Evolutionary conservation across 2,888 invertebrate species (phyloP).

Genomic region (Uloborus plumipes): DNA sequence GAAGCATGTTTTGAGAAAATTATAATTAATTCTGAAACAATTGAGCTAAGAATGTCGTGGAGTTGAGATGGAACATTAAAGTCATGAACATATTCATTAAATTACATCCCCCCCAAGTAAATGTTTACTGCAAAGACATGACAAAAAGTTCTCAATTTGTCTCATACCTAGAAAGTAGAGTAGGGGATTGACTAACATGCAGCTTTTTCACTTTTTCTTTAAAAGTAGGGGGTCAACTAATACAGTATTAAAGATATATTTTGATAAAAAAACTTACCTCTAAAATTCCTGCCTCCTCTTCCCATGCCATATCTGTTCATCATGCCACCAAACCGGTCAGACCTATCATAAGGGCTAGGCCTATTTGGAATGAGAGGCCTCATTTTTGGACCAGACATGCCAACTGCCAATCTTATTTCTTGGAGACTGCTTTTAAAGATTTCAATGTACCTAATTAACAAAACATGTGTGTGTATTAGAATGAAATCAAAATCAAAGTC

Average conservation of each 20-base stretch:
- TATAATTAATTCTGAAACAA: no score
- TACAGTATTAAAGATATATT: no score
- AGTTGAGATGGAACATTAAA: no score
- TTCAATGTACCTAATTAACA: slow-evolving; percentile 88
- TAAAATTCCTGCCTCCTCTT: slow-evolving; percentile 51
- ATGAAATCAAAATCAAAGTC: background rate
- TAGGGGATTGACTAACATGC: no score
- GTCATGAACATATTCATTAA: no score
- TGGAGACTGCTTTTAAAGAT: slow-evolving; percentile 93
- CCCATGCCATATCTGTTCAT: slow-evolving; percentile 59
- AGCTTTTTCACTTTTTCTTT: no score
- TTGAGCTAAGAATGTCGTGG: no score
- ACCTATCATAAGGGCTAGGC: slow-evolving; percentile 58
- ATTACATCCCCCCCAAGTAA: no score
- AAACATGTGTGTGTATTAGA: background rate
- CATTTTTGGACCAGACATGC: slow-evolving; percentile 55
- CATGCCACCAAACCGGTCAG: slow-evolving; percentile 61
- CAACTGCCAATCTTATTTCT: slow-evolving; percentile 80
- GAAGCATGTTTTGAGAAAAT: no score
- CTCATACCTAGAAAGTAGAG: no score
- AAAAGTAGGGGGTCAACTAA: background rate
- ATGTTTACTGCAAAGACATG: no score
- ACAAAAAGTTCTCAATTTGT: no score
- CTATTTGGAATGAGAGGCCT: slow-evolving; percentile 56
- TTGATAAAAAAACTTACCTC: slow-evolving; percentile 29